A percentile compares a stretch with the other conserved stretches of the same genome.
Evolutionary conservation across 2,888 invertebrate genomes (phyloP).

Genomic region (Diplolepis rosae): DNA sequence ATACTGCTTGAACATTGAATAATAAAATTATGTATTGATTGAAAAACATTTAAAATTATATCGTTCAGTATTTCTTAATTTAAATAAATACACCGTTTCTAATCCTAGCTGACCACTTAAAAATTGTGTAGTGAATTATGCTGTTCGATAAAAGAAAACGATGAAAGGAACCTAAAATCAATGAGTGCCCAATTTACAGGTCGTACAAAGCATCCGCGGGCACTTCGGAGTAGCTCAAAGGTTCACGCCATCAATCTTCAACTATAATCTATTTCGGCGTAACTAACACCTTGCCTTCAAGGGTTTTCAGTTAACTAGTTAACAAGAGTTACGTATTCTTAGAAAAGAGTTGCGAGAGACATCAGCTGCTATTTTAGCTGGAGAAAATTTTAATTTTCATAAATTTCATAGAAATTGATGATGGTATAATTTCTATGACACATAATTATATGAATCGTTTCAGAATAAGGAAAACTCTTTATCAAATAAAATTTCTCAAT

Average conservation of each 20-base stretch:
- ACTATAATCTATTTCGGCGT: not conserved
- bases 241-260: conserved; percentile 9
- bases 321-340: not conserved
- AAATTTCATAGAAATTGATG: not conserved
- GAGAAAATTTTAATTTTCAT: not conserved
- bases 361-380: not conserved
- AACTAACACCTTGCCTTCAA: conserved; percentile 16
- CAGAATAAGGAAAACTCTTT: too few species aligned
- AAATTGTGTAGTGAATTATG: too few species aligned
- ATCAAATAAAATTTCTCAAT: too few species aligned
- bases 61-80: too few species aligned
- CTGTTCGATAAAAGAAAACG: conserved; percentile 21
- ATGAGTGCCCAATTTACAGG: conserved; percentile 17
- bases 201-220: conserved; percentile 6
- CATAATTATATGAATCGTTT: too few species aligned
- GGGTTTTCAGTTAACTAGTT: not conserved
- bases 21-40: too few species aligned
- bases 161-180: conserved; percentile 14
- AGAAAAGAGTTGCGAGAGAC: not conserved
- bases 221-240: conserved; percentile 7
- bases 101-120: too few species aligned
- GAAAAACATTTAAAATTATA: too few species aligned
- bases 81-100: too few species aligned
- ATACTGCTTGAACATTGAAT: too few species aligned
- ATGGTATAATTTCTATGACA: too few species aligned